Percentiles rank a stretch among this genome's conserved stretches.
phyloP scores from a whole-genome alignment of 2,797 vertebrate species.

The Danio jaintianensis region DNA sequence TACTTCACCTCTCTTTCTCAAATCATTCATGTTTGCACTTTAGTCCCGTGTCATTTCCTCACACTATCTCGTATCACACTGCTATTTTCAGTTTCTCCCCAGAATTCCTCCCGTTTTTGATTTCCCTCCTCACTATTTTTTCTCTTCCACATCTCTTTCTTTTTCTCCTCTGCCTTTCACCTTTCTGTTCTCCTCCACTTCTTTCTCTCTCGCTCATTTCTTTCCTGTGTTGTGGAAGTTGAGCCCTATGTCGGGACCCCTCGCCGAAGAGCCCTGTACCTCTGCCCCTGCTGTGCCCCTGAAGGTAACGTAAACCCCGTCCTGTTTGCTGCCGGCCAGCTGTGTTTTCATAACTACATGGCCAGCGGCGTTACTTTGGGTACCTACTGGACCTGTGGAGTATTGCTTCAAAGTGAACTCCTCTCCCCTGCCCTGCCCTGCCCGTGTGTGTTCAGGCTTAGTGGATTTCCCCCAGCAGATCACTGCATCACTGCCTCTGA shows the following conservation, averaged over 20 bases:
- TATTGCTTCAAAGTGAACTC: slow-evolving; percentile 27
- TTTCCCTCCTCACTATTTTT: slow-evolving; percentile 68
- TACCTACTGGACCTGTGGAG: slow-evolving; percentile 68
- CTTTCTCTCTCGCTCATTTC: slow-evolving; percentile 69
- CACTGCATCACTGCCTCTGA: neutral
- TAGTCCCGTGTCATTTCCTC: slow-evolving; percentile 29
- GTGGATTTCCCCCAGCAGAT: slow-evolving; percentile 67
- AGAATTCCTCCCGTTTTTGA: slow-evolving; percentile 67
- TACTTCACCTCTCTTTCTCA: slow-evolving; percentile 53
- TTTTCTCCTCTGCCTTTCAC: slow-evolving; percentile 70
- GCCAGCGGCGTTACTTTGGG: slow-evolving; percentile 72
- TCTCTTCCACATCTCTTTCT: slow-evolving; percentile 50
- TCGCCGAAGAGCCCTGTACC: slow-evolving; percentile 97
- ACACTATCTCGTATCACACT: slow-evolving; percentile 54
- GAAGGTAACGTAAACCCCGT: slow-evolving; percentile 94
- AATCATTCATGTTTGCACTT: slow-evolving; percentile 37
- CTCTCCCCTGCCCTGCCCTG: neutral
- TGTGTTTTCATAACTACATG: slow-evolving; percentile 67
- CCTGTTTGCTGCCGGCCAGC: slow-evolving; percentile 65
- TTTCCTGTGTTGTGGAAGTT: slow-evolving; percentile 88
- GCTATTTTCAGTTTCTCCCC: slow-evolving; percentile 69
- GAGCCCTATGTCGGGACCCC: slow-evolving; percentile 95
- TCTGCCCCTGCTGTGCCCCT: slow-evolving; percentile 98
- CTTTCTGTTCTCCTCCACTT: slow-evolving; percentile 58
- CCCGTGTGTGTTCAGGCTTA: slow-evolving; percentile 67